A percentile compares a stretch with the other conserved stretches of the same genome.
These are phyloP conservation scores for Silurus asotus DNA, from an alignment of 2,113 vertebrate species.

Conservation along the genomic window DNA sequence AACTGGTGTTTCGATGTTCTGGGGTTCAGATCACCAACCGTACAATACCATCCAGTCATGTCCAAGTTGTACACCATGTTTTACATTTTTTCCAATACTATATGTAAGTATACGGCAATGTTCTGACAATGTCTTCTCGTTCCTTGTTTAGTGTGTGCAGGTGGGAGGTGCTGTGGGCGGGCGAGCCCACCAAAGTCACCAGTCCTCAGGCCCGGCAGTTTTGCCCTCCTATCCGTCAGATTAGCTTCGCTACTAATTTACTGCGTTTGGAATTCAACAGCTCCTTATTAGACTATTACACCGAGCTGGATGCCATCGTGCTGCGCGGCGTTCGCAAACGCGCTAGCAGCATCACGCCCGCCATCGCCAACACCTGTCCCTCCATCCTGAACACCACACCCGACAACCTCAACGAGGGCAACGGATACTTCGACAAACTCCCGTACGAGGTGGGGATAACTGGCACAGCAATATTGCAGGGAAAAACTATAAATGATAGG, in stretches of 20 bases:
- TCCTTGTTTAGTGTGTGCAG: conserved; percentile 63
- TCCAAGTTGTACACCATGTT: background rate
- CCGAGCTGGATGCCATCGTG: conserved; percentile 93
- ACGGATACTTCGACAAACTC: conserved; percentile 94
- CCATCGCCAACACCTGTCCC: background rate
- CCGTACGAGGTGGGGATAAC: conserved; percentile 90
- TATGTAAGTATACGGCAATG: background rate
- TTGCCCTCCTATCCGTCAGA: conserved; percentile 90
- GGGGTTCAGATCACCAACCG: background rate
- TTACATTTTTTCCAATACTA: background rate
- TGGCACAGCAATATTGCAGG: background rate
- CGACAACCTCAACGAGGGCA: conserved; percentile 63
- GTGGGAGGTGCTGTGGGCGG: conserved; percentile 96
- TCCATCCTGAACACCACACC: background rate
- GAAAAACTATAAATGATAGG: background rate
- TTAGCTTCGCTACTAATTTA: conserved; percentile 92
- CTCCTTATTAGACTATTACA: conserved; percentile 94
- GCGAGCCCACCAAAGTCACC: conserved; percentile 83
- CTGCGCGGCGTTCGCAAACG: conserved; percentile 87
- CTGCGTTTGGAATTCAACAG: conserved; percentile 95
- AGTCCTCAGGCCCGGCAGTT: conserved; percentile 92
- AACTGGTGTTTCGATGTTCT: background rate
- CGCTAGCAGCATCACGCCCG: background rate
- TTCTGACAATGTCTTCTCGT: background rate
- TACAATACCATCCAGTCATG: background rate